These are phyloP conservation scores for Corythoichthys haematopterus DNA, from an alignment of 2,113 vertebrate species.

Conservation along the genomic window DNA sequence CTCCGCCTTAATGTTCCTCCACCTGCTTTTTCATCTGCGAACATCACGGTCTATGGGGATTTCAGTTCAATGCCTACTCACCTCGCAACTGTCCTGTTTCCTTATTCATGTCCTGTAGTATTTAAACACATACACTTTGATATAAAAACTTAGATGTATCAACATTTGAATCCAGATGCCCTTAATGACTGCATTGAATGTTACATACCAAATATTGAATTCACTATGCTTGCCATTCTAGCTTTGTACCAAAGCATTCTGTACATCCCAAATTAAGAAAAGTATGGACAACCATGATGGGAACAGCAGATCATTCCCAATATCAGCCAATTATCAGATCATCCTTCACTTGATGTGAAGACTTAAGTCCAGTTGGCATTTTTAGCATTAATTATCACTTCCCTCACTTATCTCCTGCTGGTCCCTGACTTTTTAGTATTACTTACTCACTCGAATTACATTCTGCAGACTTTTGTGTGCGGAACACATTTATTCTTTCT, in stretches of 20 bases:
- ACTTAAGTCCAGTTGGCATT: conserved; percentile 76
- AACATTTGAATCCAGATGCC: too few relatives aligned
- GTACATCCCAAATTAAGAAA: conserved; percentile 27
- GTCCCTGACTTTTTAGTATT: conserved; percentile 20
- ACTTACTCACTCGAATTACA: background rate
- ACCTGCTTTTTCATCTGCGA: too few relatives aligned
- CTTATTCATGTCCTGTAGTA: too few relatives aligned
- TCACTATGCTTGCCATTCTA: conserved; percentile 34
- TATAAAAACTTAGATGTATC: too few relatives aligned
- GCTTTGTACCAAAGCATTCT: conserved; percentile 33
- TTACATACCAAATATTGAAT: conserved; percentile 46
- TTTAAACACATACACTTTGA: too few relatives aligned
- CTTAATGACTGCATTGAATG: conserved; percentile 8
- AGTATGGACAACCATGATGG: conserved; percentile 51
- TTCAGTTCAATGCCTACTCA: too few relatives aligned
- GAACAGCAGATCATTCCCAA: conserved; percentile 77
- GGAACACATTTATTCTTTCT: background rate
- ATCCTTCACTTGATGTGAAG: conserved; percentile 72
- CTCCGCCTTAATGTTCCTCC: too few relatives aligned
- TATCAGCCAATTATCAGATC: conserved; percentile 75
- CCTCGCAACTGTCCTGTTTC: too few relatives aligned
- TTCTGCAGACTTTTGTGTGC: background rate
- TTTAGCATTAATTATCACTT: conserved; percentile 76
- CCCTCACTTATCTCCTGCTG: conserved; percentile 61
- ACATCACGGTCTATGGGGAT: too few relatives aligned